A percentile compares a stretch with the other conserved stretches of the same genome.
Evolutionary conservation across 2,888 invertebrate species (phyloP).

Genomic region (Drosophila antonietae): DNA sequence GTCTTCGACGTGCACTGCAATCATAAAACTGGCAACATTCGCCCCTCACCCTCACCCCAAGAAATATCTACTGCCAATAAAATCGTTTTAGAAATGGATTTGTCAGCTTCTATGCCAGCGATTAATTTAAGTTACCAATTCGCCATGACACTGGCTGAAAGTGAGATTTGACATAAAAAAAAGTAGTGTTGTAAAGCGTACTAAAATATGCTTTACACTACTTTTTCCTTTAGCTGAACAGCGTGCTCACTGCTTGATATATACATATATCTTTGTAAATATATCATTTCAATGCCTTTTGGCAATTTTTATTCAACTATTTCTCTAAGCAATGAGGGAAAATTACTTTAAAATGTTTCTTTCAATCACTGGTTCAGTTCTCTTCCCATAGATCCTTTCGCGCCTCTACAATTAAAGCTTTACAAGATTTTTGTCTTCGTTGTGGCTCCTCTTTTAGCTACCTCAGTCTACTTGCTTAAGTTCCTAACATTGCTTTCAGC

Average conservation of each 20-base stretch:
- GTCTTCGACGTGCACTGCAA: slow-evolving; percentile 67
- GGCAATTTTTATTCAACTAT: too few species aligned
- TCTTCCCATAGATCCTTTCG: too few species aligned
- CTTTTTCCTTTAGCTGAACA: neutral
- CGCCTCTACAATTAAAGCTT: too few species aligned
- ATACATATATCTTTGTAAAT: too few species aligned
- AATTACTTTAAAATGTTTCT: too few species aligned
- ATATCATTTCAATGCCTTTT: too few species aligned
- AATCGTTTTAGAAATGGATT: slow-evolving; percentile 55
- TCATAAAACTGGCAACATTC: slow-evolving; percentile 60
- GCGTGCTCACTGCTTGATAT: neutral
- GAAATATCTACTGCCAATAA: slow-evolving; percentile 44
- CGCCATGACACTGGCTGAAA: slow-evolving; percentile 16
- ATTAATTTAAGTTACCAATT: slow-evolving; percentile 57
- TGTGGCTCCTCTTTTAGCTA: too few species aligned
- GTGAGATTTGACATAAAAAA: neutral
- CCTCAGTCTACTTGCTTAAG: neutral
- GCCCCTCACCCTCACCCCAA: neutral
- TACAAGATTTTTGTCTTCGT: too few species aligned
- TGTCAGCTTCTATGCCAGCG: slow-evolving; percentile 59
- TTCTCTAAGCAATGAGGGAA: too few species aligned
- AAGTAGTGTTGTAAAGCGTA: neutral
- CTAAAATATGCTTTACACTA: neutral
- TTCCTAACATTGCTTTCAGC: neutral
- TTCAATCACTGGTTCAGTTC: too few species aligned